Evolutionary conservation across 2,888 invertebrate genomes (phyloP), one percentile per base, ranked within the genome.

Genomic region (Minunthozetes semirufus): DNA sequence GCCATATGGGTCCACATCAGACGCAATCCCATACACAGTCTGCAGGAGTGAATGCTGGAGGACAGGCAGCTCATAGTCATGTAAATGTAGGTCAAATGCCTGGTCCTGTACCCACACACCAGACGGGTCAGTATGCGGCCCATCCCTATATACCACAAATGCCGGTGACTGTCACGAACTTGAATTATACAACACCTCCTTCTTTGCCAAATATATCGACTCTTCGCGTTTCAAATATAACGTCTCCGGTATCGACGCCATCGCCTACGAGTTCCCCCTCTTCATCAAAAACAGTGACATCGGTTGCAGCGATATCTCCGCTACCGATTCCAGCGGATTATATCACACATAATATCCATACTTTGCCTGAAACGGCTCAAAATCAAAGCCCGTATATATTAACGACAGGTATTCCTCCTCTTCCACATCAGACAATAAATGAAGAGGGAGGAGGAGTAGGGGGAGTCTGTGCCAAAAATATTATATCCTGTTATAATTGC

Each of bases 401-500:
- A 22, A 19, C 68, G 19, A 29, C 68, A 15, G 63, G 63, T n/a
- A 63, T 63, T n/a, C 11, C 56, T 25, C 25, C 56, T 11, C 17
- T 61, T n/a, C 73, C 70, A 27, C 33, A 59, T 13, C 72, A 56
- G 25, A 38, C n/a, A 11, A 11, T 63, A 1, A 59, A 42, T 19
- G 59, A 59, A 15, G 50, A 48, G 19, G 42, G 33, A 33, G 33
- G 3, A 8, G 33, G 33, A 27, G 29, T 33, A 33, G 33, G 3
- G 33, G 33, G 33, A 27, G 29, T 33, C 25, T 33, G 63, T 53
- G 66, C 29, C 25, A 70, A 75, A 72, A 33, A 8, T 25, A 48
- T 46, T 82, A 84, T 88, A 74, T 90, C 91, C 61, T 96, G 95
- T 84, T 94, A 91, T 85, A 96, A 95, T 83, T 96, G 96, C 85